Evolutionary conservation across 2,113 vertebrate species (phyloP), one percentile per base, ranked within the genome.

Genomic region (Ophthalmolycus amberensis): DNA sequence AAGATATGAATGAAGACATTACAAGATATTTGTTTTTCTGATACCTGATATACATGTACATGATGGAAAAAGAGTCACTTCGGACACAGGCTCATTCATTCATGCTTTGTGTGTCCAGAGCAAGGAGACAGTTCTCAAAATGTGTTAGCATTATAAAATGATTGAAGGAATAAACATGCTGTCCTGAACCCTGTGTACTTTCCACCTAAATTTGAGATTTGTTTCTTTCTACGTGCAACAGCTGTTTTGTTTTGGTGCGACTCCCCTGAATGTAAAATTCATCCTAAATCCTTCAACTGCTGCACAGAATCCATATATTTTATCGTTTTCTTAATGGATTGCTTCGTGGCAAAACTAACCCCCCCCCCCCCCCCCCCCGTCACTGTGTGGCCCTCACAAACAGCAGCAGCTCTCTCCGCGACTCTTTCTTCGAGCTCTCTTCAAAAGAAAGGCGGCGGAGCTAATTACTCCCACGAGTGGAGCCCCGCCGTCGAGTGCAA

Each of bases 401-500:
- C 73, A 48, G 66, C 70, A n/a, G 72, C 71, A 25, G 66, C 69
- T 48, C 0, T 74, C 75, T 58, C 4, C 59, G 58, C 22, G 12
- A 52, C 83, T n/a, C 52, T 72, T 67, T 80, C 82, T 71, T 74
- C 52, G n/a, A 83, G 77, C 68, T 83, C 54, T 60, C 84, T 78
- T 88, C 87, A 85, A 90, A 88, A 85, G 76, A 37, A 60, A 80
- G 77, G 64, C 73, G 1, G 60, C 18, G 1, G 25, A 1, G 50
- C 82, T 89, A 89, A 90, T 89, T 89, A 85, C 82, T 80, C 84
- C 87, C 85, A 79, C 77, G 64, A 90, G 84, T 83, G 85, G 64
- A 85, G 65, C 79, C 81, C 54, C 20, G 25, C 84, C 71, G 84
- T 75, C 62, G 50, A 88, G 82, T 62, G 85, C 73, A 85, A 85